Percentiles rank a stretch among this genome's conserved stretches.
Conservation (phyloP, 2,888 invertebrate genomes). For the Zaprionus bogoriensis region DNA sequence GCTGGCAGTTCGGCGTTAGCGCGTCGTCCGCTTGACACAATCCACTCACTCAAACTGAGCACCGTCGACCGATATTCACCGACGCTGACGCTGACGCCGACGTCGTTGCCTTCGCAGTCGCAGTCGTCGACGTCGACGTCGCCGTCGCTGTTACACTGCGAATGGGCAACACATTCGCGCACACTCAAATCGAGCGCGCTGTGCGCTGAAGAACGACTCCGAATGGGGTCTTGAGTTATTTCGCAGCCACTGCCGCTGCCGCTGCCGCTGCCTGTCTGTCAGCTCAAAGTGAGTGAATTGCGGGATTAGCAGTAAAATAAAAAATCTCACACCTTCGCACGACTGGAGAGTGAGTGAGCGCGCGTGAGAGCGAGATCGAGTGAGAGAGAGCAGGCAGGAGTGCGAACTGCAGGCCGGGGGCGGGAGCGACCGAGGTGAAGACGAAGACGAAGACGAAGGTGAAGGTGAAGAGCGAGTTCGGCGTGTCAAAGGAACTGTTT, state of each 20-base stretch:
- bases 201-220: constrained; percentile 26
- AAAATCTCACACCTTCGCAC: constrained; percentile 24
- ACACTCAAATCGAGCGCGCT: constrained; percentile 29
- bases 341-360: constrained; percentile 9
- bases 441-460: constrained; percentile 15
- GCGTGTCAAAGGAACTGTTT: constrained; percentile 65
- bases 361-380: constrained; percentile 4
- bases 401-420: not conserved
- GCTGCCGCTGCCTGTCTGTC: constrained; percentile 6
- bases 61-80: not conserved
- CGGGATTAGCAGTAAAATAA: constrained; percentile 34
- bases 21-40: constrained; percentile 41
- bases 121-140: constrained; percentile 15
- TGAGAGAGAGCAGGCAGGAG: not conserved
- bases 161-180: constrained; percentile 36
- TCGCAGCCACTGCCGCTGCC: not conserved
- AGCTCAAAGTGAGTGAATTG: constrained; percentile 44
- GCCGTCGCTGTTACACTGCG: constrained; percentile 19
- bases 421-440: not conserved
- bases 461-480: constrained; percentile 36
- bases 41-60: constrained; percentile 47
- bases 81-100: constrained; percentile 6
- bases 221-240: constrained; percentile 33
- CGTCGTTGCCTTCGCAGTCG: constrained; percentile 3
- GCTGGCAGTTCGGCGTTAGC: constrained; percentile 21